Base-by-base conservation (phyloP, 2,797 vertebrate genomes). In the Remorina albescens region DNA sequence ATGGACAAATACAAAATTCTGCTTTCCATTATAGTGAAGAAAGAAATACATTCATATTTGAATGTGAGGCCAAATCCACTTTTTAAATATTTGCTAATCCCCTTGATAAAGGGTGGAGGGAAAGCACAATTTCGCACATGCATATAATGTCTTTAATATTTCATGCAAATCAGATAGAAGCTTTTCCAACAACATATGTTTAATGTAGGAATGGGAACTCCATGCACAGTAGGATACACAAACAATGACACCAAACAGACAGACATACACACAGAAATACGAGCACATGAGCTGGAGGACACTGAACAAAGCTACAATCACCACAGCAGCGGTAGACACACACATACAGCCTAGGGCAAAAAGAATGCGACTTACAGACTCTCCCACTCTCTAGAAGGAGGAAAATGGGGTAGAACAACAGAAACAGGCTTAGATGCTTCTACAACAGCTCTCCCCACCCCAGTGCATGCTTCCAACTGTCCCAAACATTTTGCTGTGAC, bases 371-470 rank as follows among this genome's bases (percentile, higher is more conserved):
- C 97, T 99, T 98, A 99, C 97, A 99, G 96, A 88, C 89, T 96
- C 96, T 95, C 98, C 98, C 97, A 99, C 92, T 99, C 97, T 95
- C 97, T 99, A 95, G 83, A 94, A 88, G 88, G 93, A 95, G 92
- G 81, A 94, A 90, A 96, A 96, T 89, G 71, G 94, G 87, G 95
- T 93, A 96, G 85, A 95, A 95, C 93, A 94, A 95, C 91, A 95
- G 92, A 93, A 74, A 95, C 78, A 93, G 82, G 76, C 93, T 94
- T 94, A 94, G 93, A 93, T 84, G 89, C 87, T 78, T 88, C 69
- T 84, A 87, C n/a, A 30, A 36, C 59, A 67, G 81, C 77, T 51
- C 64, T 67, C 58, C 56, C 51, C 73, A 74, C 75, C 78, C 82
- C 71, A 73, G 62, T 8, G 15, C 85, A 85, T 86, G 87, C 86